phyloP scores from a whole-genome alignment of 2,888 invertebrate genomes.

The Drosophila acutilabella region DNA sequence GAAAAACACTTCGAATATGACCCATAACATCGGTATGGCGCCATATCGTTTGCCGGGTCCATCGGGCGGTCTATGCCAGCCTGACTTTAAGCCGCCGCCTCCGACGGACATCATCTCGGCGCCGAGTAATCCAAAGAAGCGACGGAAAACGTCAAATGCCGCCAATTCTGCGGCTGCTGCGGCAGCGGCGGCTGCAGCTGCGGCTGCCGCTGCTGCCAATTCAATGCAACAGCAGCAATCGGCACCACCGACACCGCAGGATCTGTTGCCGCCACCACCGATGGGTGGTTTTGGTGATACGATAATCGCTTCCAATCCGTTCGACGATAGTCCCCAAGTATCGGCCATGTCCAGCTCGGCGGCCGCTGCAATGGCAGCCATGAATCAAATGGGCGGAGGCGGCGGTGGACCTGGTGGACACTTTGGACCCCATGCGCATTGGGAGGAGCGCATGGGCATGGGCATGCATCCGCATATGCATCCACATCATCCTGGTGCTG shows the following conservation, averaged over 20 bases:
- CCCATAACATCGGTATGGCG: constrained; percentile 93
- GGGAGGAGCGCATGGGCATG: constrained; percentile 86
- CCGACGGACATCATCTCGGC: constrained; percentile 91
- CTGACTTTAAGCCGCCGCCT: constrained; percentile 89
- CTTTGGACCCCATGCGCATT: constrained; percentile 79
- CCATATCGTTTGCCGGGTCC: constrained; percentile 91
- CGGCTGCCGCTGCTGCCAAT: constrained; percentile 84
- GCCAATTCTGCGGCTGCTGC: constrained; percentile 86
- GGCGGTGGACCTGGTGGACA: constrained; percentile 73
- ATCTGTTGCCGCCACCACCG: constrained; percentile 91
- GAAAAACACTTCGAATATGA: constrained; percentile 87
- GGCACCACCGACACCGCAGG: constrained; percentile 90
- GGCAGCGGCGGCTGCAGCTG: constrained; percentile 83
- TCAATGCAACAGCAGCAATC: constrained; percentile 89
- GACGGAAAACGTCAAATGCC: constrained; percentile 92
- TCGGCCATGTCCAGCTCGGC: constrained; percentile 84
- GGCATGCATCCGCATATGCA: constrained; percentile 89
- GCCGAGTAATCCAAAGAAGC: constrained; percentile 94
- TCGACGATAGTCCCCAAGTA: constrained; percentile 93
- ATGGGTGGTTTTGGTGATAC: constrained; percentile 96
- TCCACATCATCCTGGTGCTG: constrained; percentile 87
- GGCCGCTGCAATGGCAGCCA: constrained; percentile 87
- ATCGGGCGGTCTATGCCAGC: constrained; percentile 88
- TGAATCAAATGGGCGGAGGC: constrained; percentile 87
- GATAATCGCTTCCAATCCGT: constrained; percentile 97